Base-by-base conservation (phyloP, 1,140 invertebrate genomes). In the Hyles euphorbiae region DNA sequence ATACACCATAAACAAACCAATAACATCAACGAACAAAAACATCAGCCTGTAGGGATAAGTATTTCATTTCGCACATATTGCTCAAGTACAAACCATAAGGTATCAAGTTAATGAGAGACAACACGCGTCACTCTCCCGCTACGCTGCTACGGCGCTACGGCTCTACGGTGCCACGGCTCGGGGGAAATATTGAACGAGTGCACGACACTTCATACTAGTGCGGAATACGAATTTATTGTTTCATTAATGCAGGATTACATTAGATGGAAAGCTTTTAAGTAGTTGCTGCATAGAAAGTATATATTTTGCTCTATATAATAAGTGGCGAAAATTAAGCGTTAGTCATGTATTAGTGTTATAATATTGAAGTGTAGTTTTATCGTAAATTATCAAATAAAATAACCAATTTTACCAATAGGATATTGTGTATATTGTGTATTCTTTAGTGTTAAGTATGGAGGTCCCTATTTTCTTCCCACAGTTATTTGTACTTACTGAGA, bases 71-170 rank as follows among this genome's bases (percentile, higher is more conserved):
- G 68, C 69, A 68, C 72, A 84, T 79, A 83, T 83, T 81, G 73
- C 71, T 67, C 57, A 69, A 78, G 80, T 76, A 81, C 73, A 76
- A 76, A 74, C 74, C 76, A 76, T 78, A 79, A 78, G 78, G 66
- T 84, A 85, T 88, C 86, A 86, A 86, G 81, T 85, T 88, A 85
- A 88, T 84, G 81, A 87, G 84, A 74, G 76, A 78, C 84, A 81
- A 75, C 71, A 70, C 76, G 78, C 70, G 77, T 74, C 73, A 75
- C 70, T 56, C 67, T 60, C 67, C 56, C 57, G 56, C 22, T 22
- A 22, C 22, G 22, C 22, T 22, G 22, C 22, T 22, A 22, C 22
- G 22, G 22, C 22, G 22, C 22, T 22, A 22, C 22, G 22, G 22
- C 22, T 22, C 22, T 22, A 22, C 22, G 22, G 22, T 22, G 22